phyloP scores from a whole-genome alignment of 2,797 vertebrate species.

The Labeo calbasu region DNA sequence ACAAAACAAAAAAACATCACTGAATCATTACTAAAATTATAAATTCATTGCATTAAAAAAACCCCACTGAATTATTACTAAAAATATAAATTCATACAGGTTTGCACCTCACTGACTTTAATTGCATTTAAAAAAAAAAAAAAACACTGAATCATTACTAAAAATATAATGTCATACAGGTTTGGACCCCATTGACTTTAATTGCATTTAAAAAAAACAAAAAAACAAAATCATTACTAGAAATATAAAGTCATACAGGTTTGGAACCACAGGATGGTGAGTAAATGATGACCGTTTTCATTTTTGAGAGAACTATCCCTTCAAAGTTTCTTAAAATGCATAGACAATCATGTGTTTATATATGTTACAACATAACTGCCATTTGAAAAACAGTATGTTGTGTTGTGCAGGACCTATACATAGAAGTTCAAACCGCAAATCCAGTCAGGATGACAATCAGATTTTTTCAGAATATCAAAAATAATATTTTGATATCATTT shows the following conservation, averaged over 20 bases:
- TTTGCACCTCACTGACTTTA: no score
- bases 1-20: no score
- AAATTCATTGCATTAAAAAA: background rate
- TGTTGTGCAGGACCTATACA: background rate
- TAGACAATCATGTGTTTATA: constrained; percentile 1
- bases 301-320: background rate
- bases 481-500: background rate
- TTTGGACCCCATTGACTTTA: background rate
- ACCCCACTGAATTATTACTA: no score
- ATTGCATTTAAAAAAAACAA: background rate
- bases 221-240: background rate
- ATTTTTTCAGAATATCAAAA: background rate
- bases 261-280: background rate
- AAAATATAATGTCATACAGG: background rate
- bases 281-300: background rate
- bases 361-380: background rate
- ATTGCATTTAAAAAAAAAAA: no score
- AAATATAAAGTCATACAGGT: background rate
- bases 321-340: background rate
- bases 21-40: no score
- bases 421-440: background rate
- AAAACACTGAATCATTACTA: background rate
- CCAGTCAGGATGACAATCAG: background rate
- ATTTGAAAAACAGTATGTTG: constrained; percentile 1
- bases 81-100: no score